These are phyloP conservation scores for Zaprionus vittiger DNA, from an alignment of 1,140 invertebrate species.

Conservation along the genomic window DNA sequence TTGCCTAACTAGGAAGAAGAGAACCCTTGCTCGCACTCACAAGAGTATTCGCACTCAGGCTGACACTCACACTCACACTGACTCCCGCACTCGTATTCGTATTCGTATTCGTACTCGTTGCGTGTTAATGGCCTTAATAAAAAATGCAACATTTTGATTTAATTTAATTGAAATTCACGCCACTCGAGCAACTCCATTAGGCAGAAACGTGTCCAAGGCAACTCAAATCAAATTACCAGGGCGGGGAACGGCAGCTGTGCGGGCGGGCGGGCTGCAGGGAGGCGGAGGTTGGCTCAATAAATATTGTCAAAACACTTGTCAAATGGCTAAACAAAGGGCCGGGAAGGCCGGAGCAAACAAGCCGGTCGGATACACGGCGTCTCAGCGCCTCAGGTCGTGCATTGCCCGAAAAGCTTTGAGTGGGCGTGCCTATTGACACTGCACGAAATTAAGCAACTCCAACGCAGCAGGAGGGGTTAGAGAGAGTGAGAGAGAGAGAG, in stretches of 20 bases:
- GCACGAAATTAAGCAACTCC: slow-evolving; percentile 49
- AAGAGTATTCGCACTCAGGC: not conserved
- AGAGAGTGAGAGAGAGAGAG: no score
- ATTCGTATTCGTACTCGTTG: slow-evolving; percentile 5
- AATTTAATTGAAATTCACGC: slow-evolving; percentile 83
- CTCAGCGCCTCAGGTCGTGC: slow-evolving; percentile 18
- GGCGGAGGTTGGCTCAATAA: slow-evolving; percentile 62
- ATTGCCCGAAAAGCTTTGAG: slow-evolving; percentile 30
- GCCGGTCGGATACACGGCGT: slow-evolving; percentile 36
- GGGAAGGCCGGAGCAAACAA: slow-evolving; percentile 32
- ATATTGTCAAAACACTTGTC: slow-evolving; percentile 83
- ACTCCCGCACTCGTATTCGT: no score
- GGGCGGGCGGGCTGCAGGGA: not conserved
- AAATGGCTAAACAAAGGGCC: slow-evolving; percentile 75
- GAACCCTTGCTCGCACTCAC: slow-evolving; percentile 47
- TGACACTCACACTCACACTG: not conserved
- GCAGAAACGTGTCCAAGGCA: slow-evolving; percentile 76
- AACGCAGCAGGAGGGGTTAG: not conserved
- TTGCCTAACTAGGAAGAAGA: slow-evolving; percentile 58
- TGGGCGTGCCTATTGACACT: slow-evolving; percentile 64
- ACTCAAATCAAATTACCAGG: slow-evolving; percentile 74
- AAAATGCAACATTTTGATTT: slow-evolving; percentile 83
- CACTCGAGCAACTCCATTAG: slow-evolving; percentile 82
- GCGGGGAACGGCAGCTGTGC: no score
- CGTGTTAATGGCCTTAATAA: slow-evolving; percentile 78